Evolutionary conservation across 2,888 invertebrate species (phyloP), one percentile per base, ranked within the genome.

Genomic region (Cremastinae sp.): DNA sequence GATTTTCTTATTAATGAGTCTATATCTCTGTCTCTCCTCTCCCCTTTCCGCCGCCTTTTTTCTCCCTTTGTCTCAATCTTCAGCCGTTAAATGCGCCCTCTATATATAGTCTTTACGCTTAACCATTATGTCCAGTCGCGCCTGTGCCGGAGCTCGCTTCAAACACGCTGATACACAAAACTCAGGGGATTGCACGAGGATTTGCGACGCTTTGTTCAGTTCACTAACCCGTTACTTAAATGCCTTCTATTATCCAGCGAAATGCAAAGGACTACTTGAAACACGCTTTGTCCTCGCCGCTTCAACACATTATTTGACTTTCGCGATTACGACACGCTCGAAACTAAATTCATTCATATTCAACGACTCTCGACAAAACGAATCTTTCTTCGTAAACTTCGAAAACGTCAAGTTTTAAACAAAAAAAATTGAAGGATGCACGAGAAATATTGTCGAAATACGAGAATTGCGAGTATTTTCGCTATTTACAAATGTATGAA

Each of bases 1-100:
- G 28, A 59, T 41, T 41, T 28, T 2, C 14, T n/a, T 28, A 49
- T 45, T 20, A 28, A 59, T 22, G 20, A 41, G 2, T 20, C 49
- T 38, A 4, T 47, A 7, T 22, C 9, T 22, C 45, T 14, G 43
- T 56, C 47, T 56, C 8, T 20, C 36, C 8, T 28, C 18, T 18
- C 14, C 45, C 47, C 45, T 12, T 10, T n/a, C 1, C n/a, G n/a
- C n/a, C n/a, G n/a, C 7, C 43, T 14, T 20, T 20, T 54, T 16
- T 54, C 22, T 12, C n/a, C 1, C 18, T 14, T 28, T 9, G 2
- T 14, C 54, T n/a, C 34, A 16, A n/a, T n/a, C n/a, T 16, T 36
- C n/a, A 3, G 20, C 16, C n/a, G 7, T 58, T 28, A 28, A n/a
- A n/a, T n/a, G n/a, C n/a, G n/a, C n/a, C 28, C 28, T 2, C 5